Base-by-base conservation (phyloP, 2,797 vertebrate species). In the Lepilemur septentrionalis region DNA sequence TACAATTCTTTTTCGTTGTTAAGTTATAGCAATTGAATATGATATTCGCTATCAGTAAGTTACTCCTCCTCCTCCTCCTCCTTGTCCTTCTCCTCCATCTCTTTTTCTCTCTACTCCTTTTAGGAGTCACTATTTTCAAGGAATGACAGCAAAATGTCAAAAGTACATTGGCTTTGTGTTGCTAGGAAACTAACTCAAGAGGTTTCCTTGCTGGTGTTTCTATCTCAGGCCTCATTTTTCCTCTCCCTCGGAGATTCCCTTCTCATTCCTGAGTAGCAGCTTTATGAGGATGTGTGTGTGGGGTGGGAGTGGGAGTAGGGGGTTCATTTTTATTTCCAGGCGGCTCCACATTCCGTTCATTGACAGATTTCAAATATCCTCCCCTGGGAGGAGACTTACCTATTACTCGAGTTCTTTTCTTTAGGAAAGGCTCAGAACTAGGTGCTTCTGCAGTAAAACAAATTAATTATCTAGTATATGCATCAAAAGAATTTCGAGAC, bases 51-150 rank as follows among this genome's bases (percentile, higher is more conserved):
- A 23, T 12, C 28, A 52, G 22, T 17, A 69, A 43, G 7, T 46
- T 94, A 65, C 80, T 80, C 67, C 38, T 76, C 41, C 25, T 91
- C 18, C 30, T 65, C 14, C 30, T 30, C 30, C 30, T 63, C 61
- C 28, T 32, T 14, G 28, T 32, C 10, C 12, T 28, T 5, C 28
- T 13, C 5, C 25, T 91, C 15, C 55, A 57, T 28, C 23, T 35
- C 43, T 88, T 30, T 30, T 25, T 13, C 35, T 85, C 91, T 84
- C 80, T 63, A n/a, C 22, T 92, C 38, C 91, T 96, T 92, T 82
- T 94, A 86, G 69, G 80, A 92, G 46, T 83, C 52, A 78, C 11
- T 38, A 25, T 97, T 97, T 96, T 94, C 70, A 95, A 82, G 25
- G 52, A 91, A 91, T 93, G 55, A 87, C 73, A 81, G 61, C 22